Evolutionary conservation across 2,888 invertebrate genomes (phyloP).

Genomic region (Petrophora chlorosata): DNA sequence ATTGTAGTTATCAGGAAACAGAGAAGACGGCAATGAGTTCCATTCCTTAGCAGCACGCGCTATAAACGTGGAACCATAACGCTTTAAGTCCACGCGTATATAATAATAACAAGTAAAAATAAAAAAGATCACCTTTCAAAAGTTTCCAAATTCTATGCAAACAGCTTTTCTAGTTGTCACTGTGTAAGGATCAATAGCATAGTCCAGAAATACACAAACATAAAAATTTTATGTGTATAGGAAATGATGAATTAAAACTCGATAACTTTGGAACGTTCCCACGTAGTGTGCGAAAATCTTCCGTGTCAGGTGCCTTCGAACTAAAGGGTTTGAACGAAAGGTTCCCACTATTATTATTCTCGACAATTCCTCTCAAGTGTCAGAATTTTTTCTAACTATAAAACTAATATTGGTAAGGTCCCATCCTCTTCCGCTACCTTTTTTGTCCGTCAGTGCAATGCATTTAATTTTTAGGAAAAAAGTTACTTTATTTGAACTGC

Average conservation of each 20-base stretch:
- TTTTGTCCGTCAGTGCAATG: conserved; percentile 69
- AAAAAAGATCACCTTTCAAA: too few species aligned
- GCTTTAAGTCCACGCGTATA: too few species aligned
- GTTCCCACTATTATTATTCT: conserved; percentile 76
- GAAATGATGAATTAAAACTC: conserved; percentile 23
- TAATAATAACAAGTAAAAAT: too few species aligned
- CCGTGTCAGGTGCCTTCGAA: conserved; percentile 76
- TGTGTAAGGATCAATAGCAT: too few species aligned
- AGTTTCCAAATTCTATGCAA: too few species aligned
- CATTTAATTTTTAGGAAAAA: conserved; percentile 64
- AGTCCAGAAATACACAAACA: neutral
- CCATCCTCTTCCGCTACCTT: conserved; percentile 81
- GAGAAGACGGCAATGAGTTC: too few species aligned
- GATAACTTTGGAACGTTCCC: conserved; percentile 57
- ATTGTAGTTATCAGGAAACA: too few species aligned
- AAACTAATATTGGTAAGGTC: conserved; percentile 82
- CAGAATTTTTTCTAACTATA: conserved; percentile 76
- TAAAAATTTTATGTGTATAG: neutral
- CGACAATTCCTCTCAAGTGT: conserved; percentile 77
- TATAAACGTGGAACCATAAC: too few species aligned
- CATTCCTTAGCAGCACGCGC: too few species aligned
- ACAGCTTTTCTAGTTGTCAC: too few species aligned
- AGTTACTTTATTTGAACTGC: conserved; percentile 70
- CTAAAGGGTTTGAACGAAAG: conserved; percentile 74
- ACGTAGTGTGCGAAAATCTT: conserved; percentile 77